Base-by-base conservation (phyloP, 2,113 vertebrate species). In the Sula dactylatra region DNA sequence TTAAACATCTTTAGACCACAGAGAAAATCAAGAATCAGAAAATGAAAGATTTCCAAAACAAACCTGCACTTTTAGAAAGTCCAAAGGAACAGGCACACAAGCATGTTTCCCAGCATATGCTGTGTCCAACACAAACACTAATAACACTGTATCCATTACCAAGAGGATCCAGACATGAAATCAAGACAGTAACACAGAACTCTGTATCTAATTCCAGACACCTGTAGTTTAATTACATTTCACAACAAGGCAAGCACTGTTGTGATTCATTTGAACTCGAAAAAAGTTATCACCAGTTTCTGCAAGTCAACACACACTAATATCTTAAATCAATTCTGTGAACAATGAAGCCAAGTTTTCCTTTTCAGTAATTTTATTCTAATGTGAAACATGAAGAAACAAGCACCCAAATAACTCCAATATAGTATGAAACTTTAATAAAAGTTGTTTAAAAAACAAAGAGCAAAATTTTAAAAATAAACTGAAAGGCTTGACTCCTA, bases 361-460 rank as follows among this genome's bases (percentile, higher is more conserved):
- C 95, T 97, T 97, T 98, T 97, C 84, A 95, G 89, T 38, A 90
- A 96, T 97, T 97, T 97, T 97, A 96, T 98, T 96, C 97, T 98
- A 97, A 97, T 91, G 88, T 92, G 88, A 97, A 98, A 96, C 96
- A 95, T 45, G 91, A 97, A 97, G 85, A 95, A 96, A 97, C 94
- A 98, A 96, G 95, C 97, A 98, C 97, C 97, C 97, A 97, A 97
- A 69, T 90, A 97, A 97, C 86, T 98, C 96, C 91, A 97, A 97
- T 97, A 96, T 96, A 96, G 93, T 97, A 86, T 96, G 94, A 97
- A 98, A 97, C 97, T 98, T 98, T 98, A 98, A 98, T 98, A 97
- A 97, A 96, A 96, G 86, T 97, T 88, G 82, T 96, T 95, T 96
- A 89, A 95, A 52, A 92, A 97, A 97, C 97, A 84, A 98, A 95